These are phyloP conservation scores for Channa maculata DNA, from an alignment of 2,113 vertebrate species.

Conservation along the genomic window DNA sequence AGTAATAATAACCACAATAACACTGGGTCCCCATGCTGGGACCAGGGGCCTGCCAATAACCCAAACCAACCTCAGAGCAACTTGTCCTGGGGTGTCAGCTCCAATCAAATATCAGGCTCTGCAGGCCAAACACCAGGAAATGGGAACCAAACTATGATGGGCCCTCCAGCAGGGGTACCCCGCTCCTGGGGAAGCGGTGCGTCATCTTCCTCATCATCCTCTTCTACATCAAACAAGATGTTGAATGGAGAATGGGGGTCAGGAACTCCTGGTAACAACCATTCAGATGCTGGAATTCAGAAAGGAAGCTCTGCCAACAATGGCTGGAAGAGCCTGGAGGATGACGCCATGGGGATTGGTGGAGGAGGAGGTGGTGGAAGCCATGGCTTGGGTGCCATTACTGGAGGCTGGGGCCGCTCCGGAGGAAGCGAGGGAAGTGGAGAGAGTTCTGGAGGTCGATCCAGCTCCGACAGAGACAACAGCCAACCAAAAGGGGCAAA, in stretches of 20 bases:
- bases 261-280: constrained; percentile 84
- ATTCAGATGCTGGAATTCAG: constrained; percentile 81
- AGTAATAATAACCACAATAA: constrained; percentile 86
- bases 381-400: constrained; percentile 47
- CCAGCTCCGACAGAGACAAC: constrained; percentile 83
- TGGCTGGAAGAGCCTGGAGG: constrained; percentile 94
- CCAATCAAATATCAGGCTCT: constrained; percentile 60
- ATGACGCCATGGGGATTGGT: constrained; percentile 86
- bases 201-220: constrained; percentile 82
- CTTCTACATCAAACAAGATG: constrained; percentile 82
- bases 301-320: constrained; percentile 90
- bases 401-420: constrained; percentile 71
- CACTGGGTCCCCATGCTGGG: constrained; percentile 89
- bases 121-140: constrained; percentile 66
- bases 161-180: constrained; percentile 83
- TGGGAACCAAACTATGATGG: constrained; percentile 79
- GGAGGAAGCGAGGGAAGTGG: constrained; percentile 90
- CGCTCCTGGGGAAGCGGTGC: constrained; percentile 88
- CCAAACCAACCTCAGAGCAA: constrained; percentile 82
- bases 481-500: constrained; percentile 77
- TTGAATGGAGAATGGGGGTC: constrained; percentile 91
- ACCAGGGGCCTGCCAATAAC: constrained; percentile 83
- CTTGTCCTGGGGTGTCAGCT: constrained; percentile 83
- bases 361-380: constrained; percentile 47
- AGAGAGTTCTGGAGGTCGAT: constrained; percentile 88